phyloP scores from a whole-genome alignment of 2,888 invertebrate species.

The Agrotis segetum region DNA sequence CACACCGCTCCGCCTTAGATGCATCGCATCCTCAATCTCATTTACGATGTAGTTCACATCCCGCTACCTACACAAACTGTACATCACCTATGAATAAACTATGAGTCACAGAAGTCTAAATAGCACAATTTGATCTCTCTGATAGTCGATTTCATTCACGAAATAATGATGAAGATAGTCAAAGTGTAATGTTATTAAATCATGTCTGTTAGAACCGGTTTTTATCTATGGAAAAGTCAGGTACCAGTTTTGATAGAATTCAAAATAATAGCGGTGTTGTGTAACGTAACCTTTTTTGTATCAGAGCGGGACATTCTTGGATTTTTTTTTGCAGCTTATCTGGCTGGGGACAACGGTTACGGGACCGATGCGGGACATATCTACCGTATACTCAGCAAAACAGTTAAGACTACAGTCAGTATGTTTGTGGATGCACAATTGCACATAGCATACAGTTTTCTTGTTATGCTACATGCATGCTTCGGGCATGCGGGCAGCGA shows the following conservation, averaged over 20 bases:
- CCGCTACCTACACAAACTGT: slow-evolving; percentile 19
- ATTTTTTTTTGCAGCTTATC: too few species aligned
- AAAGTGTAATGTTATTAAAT: slow-evolving; percentile 37
- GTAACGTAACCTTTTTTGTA: background rate
- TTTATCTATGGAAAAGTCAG: too few species aligned
- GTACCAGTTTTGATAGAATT: slow-evolving; percentile 7
- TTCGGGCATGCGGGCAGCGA: too few species aligned
- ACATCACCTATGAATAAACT: slow-evolving; percentile 31
- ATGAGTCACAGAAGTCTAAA: slow-evolving; percentile 37
- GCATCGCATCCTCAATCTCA: slow-evolving; percentile 61
- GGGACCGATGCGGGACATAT: too few species aligned
- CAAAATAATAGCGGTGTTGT: background rate
- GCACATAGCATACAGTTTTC: too few species aligned
- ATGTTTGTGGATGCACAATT: too few species aligned
- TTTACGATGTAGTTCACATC: slow-evolving; percentile 17
- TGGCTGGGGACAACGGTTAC: too few species aligned
- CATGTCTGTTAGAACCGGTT: slow-evolving; percentile 28
- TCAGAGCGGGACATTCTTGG: too few species aligned
- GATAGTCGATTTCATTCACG: slow-evolving; percentile 9
- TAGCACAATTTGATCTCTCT: slow-evolving; percentile 9
- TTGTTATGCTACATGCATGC: too few species aligned
- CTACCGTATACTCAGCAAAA: too few species aligned
- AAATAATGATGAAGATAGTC: slow-evolving; percentile 4
- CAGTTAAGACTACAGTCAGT: too few species aligned
- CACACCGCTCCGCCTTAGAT: slow-evolving; percentile 3